phyloP scores from a whole-genome alignment of 2,797 vertebrate genomes.

The Oreochromis mossambicus region DNA sequence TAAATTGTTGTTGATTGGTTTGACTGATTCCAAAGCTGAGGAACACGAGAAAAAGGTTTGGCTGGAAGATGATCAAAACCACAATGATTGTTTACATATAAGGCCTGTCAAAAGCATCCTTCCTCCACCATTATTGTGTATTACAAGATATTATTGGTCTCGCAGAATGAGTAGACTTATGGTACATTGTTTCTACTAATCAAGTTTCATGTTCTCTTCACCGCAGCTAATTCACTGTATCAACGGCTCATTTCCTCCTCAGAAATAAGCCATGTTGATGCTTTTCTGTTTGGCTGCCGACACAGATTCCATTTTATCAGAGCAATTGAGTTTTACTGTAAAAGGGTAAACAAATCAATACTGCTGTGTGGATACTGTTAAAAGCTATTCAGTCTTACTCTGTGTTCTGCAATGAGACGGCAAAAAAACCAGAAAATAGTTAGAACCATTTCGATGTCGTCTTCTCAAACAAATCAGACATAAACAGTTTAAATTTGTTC shows the following conservation, averaged over 20 bases:
- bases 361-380: background rate
- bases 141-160: background rate
- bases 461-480: background rate
- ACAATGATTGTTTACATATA: background rate
- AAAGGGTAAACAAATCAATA: background rate
- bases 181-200: background rate
- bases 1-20: background rate
- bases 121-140: background rate
- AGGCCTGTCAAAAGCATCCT: background rate
- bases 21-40: background rate
- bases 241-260: background rate
- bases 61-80: background rate
- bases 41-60: background rate
- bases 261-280: background rate
- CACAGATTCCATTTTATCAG: background rate
- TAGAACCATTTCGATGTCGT: background rate
- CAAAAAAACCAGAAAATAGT: background rate
- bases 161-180: background rate
- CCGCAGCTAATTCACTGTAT: background rate
- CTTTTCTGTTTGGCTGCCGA: background rate
- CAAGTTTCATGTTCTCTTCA: background rate
- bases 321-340: background rate
- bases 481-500: rapidly evolving
- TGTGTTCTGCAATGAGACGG: background rate
- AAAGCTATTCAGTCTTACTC: background rate